Evolutionary conservation across 2,113 vertebrate species (phyloP), one percentile per base, ranked within the genome.

Genomic region (Chrysochloris asiatica): DNA sequence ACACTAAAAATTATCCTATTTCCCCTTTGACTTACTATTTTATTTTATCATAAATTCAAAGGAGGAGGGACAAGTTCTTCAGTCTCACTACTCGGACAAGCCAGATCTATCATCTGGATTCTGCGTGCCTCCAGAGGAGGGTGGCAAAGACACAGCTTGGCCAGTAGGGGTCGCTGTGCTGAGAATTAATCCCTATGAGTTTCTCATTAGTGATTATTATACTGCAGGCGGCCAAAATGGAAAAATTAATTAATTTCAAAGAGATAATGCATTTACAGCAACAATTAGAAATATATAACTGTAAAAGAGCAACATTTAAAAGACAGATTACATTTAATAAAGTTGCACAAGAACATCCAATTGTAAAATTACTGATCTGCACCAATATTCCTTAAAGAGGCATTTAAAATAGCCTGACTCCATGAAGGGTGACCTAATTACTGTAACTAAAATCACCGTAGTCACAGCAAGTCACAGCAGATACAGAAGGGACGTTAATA

Each of bases 181-280:
- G 3, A 94, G 47, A 81, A 95, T 45, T 93, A 84, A 91, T 43
- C 82, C 91, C 84, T 73, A 41, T 63, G 89, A 95, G 95, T 96
- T 96, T 96, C 96, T 96, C 95, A 96, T 97, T 97, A 97, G 96
- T 95, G 94, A 91, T 92, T 96, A 95, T 96, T 95, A 95, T 92
- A 90, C 90, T 92, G 89, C 80, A 86, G 80, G 94, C 59, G 1
- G 90, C 96, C 95, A 94, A 84, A 96, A 96, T 96, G 65, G 56
- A 92, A 83, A 96, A 96, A 92, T 90, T 96, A 88, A 95, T 95
- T 97, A 97, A 93, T 97, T 97, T 96, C 92, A 95, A 88, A 92
- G 95, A 89, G 85, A 92, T 95, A 94, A 96, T 95, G 75, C 93
- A 95, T 93, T 96, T 95, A 97, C 86, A 96, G 95, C 95, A 96